phyloP scores from a whole-genome alignment of 2,113 vertebrate genomes.

The Amia ocellicauda region DNA sequence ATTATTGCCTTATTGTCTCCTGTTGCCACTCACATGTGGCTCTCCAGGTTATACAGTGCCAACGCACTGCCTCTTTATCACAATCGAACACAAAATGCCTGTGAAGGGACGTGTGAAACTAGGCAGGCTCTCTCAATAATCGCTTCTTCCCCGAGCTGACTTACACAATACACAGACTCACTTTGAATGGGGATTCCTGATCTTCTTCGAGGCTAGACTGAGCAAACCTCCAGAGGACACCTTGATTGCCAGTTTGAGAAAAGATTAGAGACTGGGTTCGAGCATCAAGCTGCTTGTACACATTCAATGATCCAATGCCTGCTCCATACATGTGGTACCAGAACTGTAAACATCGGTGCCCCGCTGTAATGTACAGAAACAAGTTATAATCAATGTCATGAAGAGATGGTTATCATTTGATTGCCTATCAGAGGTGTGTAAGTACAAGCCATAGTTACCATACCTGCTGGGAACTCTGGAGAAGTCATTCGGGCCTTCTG shows the following conservation, averaged over 20 bases:
- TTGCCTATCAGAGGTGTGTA: neutral
- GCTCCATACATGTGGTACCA: conserved; percentile 65
- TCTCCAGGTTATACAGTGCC: too few relatives aligned
- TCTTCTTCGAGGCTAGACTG: conserved; percentile 45
- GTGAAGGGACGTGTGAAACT: too few relatives aligned
- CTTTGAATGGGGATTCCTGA: conserved; percentile 44
- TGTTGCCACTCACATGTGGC: too few relatives aligned
- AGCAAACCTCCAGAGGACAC: conserved; percentile 53
- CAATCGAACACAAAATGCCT: too few relatives aligned
- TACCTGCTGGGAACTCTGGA: conserved; percentile 53
- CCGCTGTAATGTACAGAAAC: conserved; percentile 33
- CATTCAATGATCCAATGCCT: conserved; percentile 50
- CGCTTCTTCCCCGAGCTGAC: neutral
- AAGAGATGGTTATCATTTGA: conserved; percentile 35
- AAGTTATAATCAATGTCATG: conserved; percentile 7
- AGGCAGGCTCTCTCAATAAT: too few relatives aligned
- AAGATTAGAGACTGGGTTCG: conserved; percentile 43
- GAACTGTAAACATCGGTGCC: conserved; percentile 53
- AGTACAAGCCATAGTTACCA: conserved; percentile 30
- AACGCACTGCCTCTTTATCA: too few relatives aligned
- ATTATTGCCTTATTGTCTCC: too few relatives aligned
- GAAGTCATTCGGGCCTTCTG: conserved; percentile 55
- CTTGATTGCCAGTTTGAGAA: conserved; percentile 54
- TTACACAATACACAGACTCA: conserved; percentile 34
- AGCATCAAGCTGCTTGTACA: conserved; percentile 50